Evolutionary conservation across 2,888 invertebrate species (phyloP), one percentile per base, ranked within the genome.

Genomic region (Rhogogaster chlorosoma): DNA sequence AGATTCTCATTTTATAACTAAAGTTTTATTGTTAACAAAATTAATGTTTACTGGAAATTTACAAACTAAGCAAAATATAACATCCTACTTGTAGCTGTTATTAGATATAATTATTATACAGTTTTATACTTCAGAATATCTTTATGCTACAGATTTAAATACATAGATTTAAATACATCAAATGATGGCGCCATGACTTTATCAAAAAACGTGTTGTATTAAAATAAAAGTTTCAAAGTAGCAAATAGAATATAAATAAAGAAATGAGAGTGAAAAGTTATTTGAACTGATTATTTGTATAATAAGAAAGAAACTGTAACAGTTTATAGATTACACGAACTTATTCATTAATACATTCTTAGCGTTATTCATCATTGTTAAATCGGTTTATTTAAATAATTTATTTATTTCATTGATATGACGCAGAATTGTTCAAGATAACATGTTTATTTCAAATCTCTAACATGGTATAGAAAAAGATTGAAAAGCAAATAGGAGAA

Each of bases 1-100:
- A 26, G 29, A 42, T 36, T 71, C 29, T 84, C 9, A 22, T 84
- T 84, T 45, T 57, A 57, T 83, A 38, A 73, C 22, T 70, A 26
- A 84, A 71, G 38, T 38, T 84, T 84, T 70, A 84, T 53, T 71
- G 15, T 84, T 38, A 84, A 78, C 78, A 78, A 53, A 78, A 78
- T 75, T 49, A 78, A 32, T 77, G 26, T 57, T 53, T 78, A 78
- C 78, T 53, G 53, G 32, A 78, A 78, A 78, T 78, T 53, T 78
- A 78, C 49, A 78, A 78, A 53, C 78, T 53, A 57, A 49, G 78
- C 32, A 78, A 78, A 78, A 78, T 32, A 53, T 78, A 36, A 78
- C 57, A 78, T 53, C 49, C 45, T 45, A 32, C 53, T 78, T n/a
- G 32, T 53, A 57, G 53, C 78, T 53, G 32, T 29, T 57, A 53